These are phyloP conservation scores for Egretta garzetta DNA, from an alignment of 2,113 vertebrate genomes.

Conservation along the genomic window DNA sequence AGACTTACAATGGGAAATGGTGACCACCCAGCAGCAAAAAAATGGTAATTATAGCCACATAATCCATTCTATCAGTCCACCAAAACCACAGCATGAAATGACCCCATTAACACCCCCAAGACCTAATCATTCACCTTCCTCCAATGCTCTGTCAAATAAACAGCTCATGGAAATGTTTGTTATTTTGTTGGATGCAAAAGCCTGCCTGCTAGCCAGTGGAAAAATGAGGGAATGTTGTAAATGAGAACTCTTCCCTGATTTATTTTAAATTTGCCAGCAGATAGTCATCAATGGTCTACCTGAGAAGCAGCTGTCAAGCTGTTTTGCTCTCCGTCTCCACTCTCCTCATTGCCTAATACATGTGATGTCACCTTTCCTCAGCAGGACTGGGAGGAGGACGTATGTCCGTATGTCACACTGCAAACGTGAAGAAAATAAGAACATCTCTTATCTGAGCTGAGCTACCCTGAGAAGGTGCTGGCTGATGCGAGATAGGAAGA, in stretches of 20 bases:
- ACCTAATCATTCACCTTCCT: constrained; percentile 11
- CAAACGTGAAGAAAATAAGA: background rate
- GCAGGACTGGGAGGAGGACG: background rate
- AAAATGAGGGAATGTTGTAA: background rate
- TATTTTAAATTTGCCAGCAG: background rate
- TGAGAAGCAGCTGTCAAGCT: constrained; percentile 29
- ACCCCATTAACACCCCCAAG: constrained; percentile 2
- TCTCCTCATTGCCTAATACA: background rate
- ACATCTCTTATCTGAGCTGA: constrained; percentile 48
- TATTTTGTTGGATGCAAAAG: constrained; percentile 20
- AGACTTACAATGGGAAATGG: constrained; percentile 32
- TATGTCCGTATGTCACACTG: background rate
- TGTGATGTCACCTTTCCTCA: background rate
- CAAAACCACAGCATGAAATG: constrained; percentile 47
- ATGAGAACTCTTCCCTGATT: background rate
- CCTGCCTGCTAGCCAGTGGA: background rate
- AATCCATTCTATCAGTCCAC: constrained; percentile 40
- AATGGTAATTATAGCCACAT: background rate
- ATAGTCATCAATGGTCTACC: background rate
- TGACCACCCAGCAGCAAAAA: constrained; percentile 42
- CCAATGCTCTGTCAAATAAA: background rate
- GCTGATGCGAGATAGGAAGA: constrained; percentile 58
- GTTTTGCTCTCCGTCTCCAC: background rate
- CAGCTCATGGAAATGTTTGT: background rate
- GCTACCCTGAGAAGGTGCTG: constrained; percentile 59